These are phyloP conservation scores for Porites evermanni DNA, from an alignment of 92 coral and sea anemone genomes.

Conservation along the genomic window DNA sequence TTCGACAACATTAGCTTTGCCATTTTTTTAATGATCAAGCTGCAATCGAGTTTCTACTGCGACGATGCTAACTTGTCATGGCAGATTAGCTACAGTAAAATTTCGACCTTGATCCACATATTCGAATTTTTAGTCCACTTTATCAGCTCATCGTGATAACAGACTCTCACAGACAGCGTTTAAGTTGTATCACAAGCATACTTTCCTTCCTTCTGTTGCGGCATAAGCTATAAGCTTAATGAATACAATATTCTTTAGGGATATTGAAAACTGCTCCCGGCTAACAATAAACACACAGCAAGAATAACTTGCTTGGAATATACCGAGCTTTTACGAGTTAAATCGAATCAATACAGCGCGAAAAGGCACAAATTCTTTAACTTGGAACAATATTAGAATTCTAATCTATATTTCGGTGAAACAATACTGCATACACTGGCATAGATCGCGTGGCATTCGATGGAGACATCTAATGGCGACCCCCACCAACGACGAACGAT, in stretches of 20 bases:
- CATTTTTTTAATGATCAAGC: conserved; percentile 32
- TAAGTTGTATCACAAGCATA: neutral
- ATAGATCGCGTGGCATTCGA: conserved; percentile 48
- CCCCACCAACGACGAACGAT: conserved; percentile 42
- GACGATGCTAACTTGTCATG: conserved; percentile 21
- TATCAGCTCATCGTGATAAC: neutral
- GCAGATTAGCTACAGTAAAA: neutral
- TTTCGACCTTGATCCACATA: neutral
- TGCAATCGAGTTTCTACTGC: neutral
- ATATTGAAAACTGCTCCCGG: conserved; percentile 28
- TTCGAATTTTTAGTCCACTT: neutral
- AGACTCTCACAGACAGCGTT: neutral
- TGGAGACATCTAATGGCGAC: conserved; percentile 52
- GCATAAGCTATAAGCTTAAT: neutral
- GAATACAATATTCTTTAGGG: conserved; percentile 41
- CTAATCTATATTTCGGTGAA: conserved; percentile 6
- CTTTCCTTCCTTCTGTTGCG: conserved; percentile 8
- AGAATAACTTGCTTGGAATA: conserved; percentile 10
- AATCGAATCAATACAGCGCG: neutral
- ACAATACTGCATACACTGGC: conserved; percentile 27
- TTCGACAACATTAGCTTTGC: neutral
- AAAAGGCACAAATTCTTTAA: neutral
- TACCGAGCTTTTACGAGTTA: neutral
- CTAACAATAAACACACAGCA: conserved; percentile 24
- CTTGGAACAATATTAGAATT: conserved; percentile 5